A percentile compares a stretch with the other conserved stretches of the same genome.
phyloP scores from a whole-genome alignment of 1,140 invertebrate genomes.

The Melipona quadrifasciata region DNA sequence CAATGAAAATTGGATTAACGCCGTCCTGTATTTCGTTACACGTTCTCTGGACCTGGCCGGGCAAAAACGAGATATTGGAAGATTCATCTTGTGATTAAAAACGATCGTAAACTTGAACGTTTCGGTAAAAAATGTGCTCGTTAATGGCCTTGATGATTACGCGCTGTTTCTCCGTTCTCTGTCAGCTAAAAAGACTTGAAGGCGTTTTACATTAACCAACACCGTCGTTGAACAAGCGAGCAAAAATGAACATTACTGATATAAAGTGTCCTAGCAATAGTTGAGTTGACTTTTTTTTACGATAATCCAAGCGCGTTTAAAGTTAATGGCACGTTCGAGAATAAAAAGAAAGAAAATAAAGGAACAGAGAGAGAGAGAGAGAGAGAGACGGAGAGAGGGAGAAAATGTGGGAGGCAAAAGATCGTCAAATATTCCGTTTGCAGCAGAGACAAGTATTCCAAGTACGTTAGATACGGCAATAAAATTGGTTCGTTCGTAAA shows the following conservation, averaged over 20 bases:
- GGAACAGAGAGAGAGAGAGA: background rate
- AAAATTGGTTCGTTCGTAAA: slow-evolving; percentile 3
- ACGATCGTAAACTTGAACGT: slow-evolving; percentile 26
- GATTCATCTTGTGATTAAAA: slow-evolving; percentile 36
- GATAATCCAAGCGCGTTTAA: background rate
- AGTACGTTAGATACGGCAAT: background rate
- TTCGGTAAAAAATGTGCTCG: slow-evolving; percentile 17
- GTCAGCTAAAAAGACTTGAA: slow-evolving; percentile 19
- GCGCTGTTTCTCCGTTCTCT: background rate
- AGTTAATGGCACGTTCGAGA: background rate
- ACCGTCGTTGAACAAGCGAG: background rate
- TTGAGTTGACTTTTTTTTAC: background rate
- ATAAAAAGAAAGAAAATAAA: background rate
- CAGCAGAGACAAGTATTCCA: slow-evolving; percentile 7
- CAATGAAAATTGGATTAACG: slow-evolving; percentile 37
- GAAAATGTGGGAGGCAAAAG: too few species aligned
- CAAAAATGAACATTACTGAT: background rate
- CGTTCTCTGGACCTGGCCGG: background rate
- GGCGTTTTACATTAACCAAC: slow-evolving; percentile 4
- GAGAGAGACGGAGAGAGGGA: background rate
- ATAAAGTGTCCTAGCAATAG: background rate
- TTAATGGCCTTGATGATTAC: slow-evolving; percentile 43
- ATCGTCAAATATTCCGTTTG: background rate
- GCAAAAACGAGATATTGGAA: slow-evolving; percentile 34
- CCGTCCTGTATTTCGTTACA: slow-evolving; percentile 12